Percentiles rank a stretch among this genome's conserved stretches.
phyloP scores from a whole-genome alignment of 2,888 invertebrate species.

The Ochlodes sylvanus region DNA sequence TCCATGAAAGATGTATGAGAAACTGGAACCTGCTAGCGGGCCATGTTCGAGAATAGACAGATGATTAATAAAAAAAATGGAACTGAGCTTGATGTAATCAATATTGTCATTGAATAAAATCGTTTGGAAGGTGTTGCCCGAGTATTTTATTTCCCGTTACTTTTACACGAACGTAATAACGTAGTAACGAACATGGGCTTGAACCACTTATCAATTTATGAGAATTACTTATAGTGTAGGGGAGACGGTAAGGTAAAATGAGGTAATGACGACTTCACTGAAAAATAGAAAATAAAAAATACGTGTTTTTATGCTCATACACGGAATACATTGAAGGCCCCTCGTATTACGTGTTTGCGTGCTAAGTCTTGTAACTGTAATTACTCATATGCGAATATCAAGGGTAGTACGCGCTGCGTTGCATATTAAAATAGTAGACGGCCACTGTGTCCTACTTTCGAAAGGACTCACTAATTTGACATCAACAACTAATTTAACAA shows the following conservation, averaged over 20 bases:
- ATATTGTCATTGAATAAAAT: too few species aligned
- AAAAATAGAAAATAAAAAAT: not conserved
- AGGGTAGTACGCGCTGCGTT: not conserved
- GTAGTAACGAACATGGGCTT: too few species aligned
- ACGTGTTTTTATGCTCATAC: not conserved
- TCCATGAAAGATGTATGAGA: too few species aligned
- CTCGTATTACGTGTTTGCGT: conserved; percentile 3
- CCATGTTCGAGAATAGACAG: too few species aligned
- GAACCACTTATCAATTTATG: too few species aligned
- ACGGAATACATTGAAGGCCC: not conserved
- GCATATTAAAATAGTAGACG: not conserved
- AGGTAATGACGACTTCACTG: not conserved
- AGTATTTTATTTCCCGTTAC: too few species aligned
- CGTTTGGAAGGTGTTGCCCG: too few species aligned
- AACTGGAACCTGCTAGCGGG: too few species aligned
- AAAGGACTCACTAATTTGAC: not conserved
- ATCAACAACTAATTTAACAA: not conserved
- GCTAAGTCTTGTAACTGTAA: not conserved
- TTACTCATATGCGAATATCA: not conserved
- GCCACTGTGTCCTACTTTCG: not conserved
- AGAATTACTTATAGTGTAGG: too few species aligned
- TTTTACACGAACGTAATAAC: too few species aligned
- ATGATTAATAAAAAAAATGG: too few species aligned
- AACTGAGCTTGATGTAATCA: too few species aligned
- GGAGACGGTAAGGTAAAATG: not conserved